Evolutionary conservation across 2,888 invertebrate genomes (phyloP), one percentile per base, ranked within the genome.

Genomic region (Glyphotaelius pellucidus): DNA sequence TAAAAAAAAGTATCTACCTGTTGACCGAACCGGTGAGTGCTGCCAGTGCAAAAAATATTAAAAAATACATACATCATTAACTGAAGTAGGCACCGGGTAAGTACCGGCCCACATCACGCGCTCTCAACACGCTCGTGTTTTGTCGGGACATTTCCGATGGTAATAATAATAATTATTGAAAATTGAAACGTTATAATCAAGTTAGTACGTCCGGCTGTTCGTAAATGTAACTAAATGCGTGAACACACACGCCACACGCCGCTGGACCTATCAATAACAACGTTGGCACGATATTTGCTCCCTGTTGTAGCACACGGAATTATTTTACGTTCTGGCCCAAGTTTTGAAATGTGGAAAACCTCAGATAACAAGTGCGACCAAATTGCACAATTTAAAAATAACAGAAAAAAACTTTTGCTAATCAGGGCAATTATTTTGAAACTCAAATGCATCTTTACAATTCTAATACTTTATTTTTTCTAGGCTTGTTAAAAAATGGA

Each of bases 121-220:
- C 47, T 47, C 31, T 47, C 42, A 52, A 31, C 52, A 52, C 42
- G 93, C 91, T 81, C 90, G 89, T 35, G 86, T 89, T 90, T 38
- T 89, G 87, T 79, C 89, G 80, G 25, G 91, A 92, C 89, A 91
- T 92, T 87, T 89, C 84, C 92, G 32, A 85, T 90, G 89, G 90
- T 92, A 30, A 38, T 67, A 67, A 83, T 38, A 92, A 92, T 93
- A 93, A 92, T 93, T 92, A 92, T 91, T 91, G 92, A 92, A 92
- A 93, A 93, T 93, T 93, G 93, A 92, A 92, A 92, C 92, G 92
- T 88, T 92, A 92, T 92, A 91, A 92, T 93, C 92, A 89, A 92
- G 92, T 93, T 93, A 93, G 93, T 81, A 79, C 3, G 84, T 32
- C 19, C 32, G 32, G 84, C 30, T 35, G 83, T 19, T 83, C n/a